Base-by-base conservation (phyloP, 1,140 invertebrate genomes). In the Zaprionus africanus region DNA sequence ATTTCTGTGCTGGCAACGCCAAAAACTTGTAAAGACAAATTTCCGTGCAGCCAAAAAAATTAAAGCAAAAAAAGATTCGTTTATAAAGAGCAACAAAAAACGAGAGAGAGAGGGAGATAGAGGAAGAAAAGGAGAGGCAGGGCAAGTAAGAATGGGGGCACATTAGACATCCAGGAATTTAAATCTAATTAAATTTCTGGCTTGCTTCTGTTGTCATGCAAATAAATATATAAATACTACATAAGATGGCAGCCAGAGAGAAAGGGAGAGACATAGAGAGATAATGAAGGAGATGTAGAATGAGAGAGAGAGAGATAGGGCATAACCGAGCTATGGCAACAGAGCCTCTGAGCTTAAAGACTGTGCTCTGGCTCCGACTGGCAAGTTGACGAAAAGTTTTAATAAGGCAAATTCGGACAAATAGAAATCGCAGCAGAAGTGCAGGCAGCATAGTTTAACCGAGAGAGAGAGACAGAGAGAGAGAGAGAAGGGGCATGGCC, bases 381-480 rank as follows among this genome's bases (percentile, higher is more conserved):
- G 68, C 67, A 90, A 90, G 85, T 90, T 90, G 85, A 85, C 85
- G 88, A 76, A 90, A 90, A 88, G 58, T 90, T 90, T 90, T 90
- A 90, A 90, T 90, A 90, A 90, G 85, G 85, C 85, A 63, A 76
- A 76, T 62, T 69, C 66, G 41, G 46, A 70, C 43, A 72, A 86
- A 67, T 76, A 80, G 64, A 71, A 70, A 65, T 66, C 49, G 65
- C 71, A 78, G 65, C 63, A 63, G n/a, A n/a, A 74, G 38, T 74
- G 46, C 60, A 24, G 43, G 19, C 26, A 19, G 60, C 38, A 43
- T n/a, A 46, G 19, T 62, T 62, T 51, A 49, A 36, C 41, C 22
- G 53, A 62, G 54, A 59, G 58, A 34, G 13, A 5, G 9, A 49
- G 41, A 22, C 22, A 12, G 11, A 4, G 56, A 68, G 46, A 76